Evolutionary conservation across 2,888 invertebrate species (phyloP).

Genomic region (Dascillus cervinus): DNA sequence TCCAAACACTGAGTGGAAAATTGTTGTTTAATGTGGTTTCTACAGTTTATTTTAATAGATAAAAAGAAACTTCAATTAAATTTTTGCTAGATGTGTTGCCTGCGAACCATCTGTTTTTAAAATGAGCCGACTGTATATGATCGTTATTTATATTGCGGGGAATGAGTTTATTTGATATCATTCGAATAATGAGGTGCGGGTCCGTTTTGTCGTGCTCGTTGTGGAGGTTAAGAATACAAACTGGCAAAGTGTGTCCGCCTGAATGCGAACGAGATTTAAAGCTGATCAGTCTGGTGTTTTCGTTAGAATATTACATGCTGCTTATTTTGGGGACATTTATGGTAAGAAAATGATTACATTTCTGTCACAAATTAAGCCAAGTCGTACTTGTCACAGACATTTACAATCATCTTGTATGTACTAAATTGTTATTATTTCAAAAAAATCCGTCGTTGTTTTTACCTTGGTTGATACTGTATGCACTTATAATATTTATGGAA

Average conservation of each 20-base stretch:
- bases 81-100: no score
- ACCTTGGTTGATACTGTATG: constrained; percentile 34
- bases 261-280: constrained; percentile 36
- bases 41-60: no score
- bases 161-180: constrained; percentile 32
- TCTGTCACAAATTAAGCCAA: no score
- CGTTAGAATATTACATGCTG: constrained; percentile 34
- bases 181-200: constrained; percentile 34
- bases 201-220: constrained; percentile 31
- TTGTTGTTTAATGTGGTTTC: no score
- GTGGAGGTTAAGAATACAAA: constrained; percentile 27
- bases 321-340: constrained; percentile 33
- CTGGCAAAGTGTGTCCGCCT: constrained; percentile 27
- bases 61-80: no score
- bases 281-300: constrained; percentile 35
- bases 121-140: no score
- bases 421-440: constrained; percentile 23
- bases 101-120: no score
- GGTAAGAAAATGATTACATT: constrained; percentile 21
- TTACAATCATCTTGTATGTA: constrained; percentile 1
- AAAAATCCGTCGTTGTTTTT: constrained; percentile 33
- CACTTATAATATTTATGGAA: constrained; percentile 33
- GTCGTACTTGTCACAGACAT: no score
- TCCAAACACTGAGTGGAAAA: no score
- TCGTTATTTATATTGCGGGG: no score